Conservation (phyloP, 2,888 invertebrate genomes). For the Nipponacmea schrenckii region DNA sequence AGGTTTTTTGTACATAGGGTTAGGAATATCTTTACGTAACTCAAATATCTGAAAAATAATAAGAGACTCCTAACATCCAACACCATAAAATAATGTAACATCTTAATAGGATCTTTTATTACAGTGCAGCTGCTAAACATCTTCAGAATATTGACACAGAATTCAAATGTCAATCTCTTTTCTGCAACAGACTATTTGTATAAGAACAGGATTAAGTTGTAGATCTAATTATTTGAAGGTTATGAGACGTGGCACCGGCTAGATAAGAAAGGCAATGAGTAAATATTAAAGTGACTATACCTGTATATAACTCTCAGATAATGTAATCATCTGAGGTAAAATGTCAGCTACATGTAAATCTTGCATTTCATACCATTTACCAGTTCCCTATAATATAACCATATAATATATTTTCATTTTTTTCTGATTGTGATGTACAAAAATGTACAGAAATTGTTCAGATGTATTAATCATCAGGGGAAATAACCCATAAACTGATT, state of each 20-base stretch:
- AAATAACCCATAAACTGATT: not conserved
- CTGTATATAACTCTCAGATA: constrained; percentile 99
- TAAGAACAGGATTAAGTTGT: too few relatives aligned
- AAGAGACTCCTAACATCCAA: not conserved
- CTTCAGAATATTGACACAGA: too few relatives aligned
- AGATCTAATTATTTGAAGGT: too few relatives aligned
- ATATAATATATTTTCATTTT: not conserved
- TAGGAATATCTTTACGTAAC: constrained; percentile 56
- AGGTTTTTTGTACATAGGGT: constrained; percentile 45
- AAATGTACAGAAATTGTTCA: too few relatives aligned
- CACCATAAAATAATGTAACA: too few relatives aligned
- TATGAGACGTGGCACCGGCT: too few relatives aligned
- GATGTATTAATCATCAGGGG: not conserved
- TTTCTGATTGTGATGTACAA: too few relatives aligned
- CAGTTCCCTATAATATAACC: constrained; percentile 73
- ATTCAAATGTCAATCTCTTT: too few relatives aligned
- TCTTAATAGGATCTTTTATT: too few relatives aligned
- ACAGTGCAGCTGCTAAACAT: too few relatives aligned
- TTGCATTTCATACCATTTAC: constrained; percentile 89
- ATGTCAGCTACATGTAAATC: constrained; percentile 98
- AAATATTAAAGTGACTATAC: constrained; percentile 62
- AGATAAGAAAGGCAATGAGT: too few relatives aligned
- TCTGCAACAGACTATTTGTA: too few relatives aligned
- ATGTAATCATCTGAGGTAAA: constrained; percentile 98
- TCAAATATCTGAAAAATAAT: constrained; percentile 56